Evolutionary conservation across 1,140 invertebrate species (phyloP), one percentile per base, ranked within the genome.

Genomic region (Lutraria rhynchaena): DNA sequence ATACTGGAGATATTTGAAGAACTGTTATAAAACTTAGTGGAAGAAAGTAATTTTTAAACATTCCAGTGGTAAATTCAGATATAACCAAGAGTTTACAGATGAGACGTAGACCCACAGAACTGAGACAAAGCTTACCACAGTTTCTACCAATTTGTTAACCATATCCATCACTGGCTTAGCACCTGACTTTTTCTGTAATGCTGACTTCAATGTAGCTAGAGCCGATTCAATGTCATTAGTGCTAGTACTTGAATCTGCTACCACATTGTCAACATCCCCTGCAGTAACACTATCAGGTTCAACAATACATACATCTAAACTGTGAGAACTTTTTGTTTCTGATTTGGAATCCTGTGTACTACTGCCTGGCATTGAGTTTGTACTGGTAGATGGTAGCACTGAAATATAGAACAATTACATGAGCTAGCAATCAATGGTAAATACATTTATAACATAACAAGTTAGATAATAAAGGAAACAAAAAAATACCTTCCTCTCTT

Each of bases 61-160:
- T n/a, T 29, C 22, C 22, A 33, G n/a, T 19, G 7, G 58, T 19
- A 27, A 29, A 19, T 19, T n/a, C 31, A 61, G 19, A 9, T 19
- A 19, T 55, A 24, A 75, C 51, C 51, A n/a, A n/a, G 19, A 24
- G 51, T 53, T 53, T 4, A 53, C 24, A 1, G 1, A n/a, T 53
- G 2, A n/a, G 2, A 19, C 19, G 24, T 1, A 1, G n/a, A n/a
- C n/a, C n/a, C n/a, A n/a, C n/a, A n/a, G n/a, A n/a, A n/a, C n/a
- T 27, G 31, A 1, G 1, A 60, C 19, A 31, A 2, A 29, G 46
- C 22, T 46, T 49, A 75, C 73, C 55, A 61, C 58, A 22, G 73
- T 29, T 60, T 75, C 57, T 27, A 75, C 19, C 1, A 75, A 29
- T 63, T 75, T 61, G 29, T 61, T 46, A 17, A 75, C 44, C 57